Percentiles rank a stretch among this genome's conserved stretches.
Conservation (phyloP, 2,113 vertebrate genomes). For the Zosterops hypoxanthus region DNA sequence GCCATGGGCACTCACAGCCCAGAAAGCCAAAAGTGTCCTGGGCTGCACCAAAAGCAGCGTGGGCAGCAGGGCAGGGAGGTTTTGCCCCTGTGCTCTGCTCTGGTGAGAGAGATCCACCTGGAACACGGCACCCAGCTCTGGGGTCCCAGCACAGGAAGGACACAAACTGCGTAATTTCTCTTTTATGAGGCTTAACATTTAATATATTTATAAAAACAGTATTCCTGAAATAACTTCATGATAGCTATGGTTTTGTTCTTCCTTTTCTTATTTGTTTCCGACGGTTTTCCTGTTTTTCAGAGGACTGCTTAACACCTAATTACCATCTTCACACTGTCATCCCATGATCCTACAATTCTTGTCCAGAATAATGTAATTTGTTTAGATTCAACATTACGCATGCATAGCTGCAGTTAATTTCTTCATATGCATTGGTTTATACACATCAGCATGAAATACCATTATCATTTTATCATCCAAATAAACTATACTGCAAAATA, state of each 20-base stretch:
- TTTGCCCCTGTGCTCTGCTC: background rate
- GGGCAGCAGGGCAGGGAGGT: background rate
- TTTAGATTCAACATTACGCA: background rate
- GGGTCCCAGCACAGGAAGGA: background rate
- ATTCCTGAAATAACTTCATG: background rate
- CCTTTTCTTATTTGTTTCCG: background rate
- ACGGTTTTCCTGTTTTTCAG: background rate
- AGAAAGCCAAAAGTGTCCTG: background rate
- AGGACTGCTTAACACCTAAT: background rate
- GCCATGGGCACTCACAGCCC: background rate
- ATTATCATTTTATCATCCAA: background rate
- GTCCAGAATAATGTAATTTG: background rate
- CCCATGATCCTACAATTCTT: background rate
- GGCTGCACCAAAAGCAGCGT: background rate
- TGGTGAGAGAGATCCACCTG: background rate
- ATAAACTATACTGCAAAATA: background rate
- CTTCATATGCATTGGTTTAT: background rate
- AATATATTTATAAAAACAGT: background rate
- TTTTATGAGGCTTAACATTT: background rate
- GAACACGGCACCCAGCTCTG: background rate
- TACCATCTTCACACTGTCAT: background rate
- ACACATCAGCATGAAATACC: background rate
- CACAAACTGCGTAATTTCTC: background rate
- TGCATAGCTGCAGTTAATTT: background rate
- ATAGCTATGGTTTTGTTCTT: background rate